Conservation (phyloP, 1,140 invertebrate genomes). For the Protaetia brevitarsis region DNA sequence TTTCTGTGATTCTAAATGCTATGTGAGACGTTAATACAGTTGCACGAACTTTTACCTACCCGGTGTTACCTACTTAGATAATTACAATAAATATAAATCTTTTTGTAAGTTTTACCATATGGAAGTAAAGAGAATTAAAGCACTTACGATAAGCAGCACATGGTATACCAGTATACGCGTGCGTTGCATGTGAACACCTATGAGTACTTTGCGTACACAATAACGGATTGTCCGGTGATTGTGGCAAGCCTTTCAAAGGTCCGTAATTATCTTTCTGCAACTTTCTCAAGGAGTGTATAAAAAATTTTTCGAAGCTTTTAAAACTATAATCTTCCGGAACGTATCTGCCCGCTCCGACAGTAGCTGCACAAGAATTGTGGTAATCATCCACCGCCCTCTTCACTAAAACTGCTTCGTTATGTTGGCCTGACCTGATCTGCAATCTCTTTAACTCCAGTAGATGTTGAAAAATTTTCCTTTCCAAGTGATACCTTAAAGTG, state of each 20-base stretch:
- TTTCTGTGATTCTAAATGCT: too few relatives aligned
- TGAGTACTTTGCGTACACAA: constrained; percentile 81
- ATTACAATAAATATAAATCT: too few relatives aligned
- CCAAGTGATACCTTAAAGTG: constrained; percentile 75
- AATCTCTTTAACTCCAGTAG: constrained; percentile 87
- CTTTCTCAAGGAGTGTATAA: constrained; percentile 82
- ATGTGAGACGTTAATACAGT: too few relatives aligned
- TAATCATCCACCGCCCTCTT: constrained; percentile 81
- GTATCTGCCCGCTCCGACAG: constrained; percentile 68
- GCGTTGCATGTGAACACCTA: constrained; percentile 82
- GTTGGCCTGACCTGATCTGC: constrained; percentile 84
- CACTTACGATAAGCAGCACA: constrained; percentile 79
- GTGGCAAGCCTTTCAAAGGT: constrained; percentile 61
- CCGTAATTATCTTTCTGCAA: constrained; percentile 67
- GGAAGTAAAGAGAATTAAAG: too few relatives aligned
- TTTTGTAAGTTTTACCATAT: neutral
- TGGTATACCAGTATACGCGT: constrained; percentile 85
- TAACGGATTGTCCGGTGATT: constrained; percentile 58
- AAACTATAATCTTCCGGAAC: constrained; percentile 71
- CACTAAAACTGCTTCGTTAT: constrained; percentile 85
- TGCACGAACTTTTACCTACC: too few relatives aligned
- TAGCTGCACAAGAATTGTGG: constrained; percentile 68
- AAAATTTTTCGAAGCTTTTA: constrained; percentile 85
- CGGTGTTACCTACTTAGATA: too few relatives aligned
- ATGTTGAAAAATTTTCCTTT: constrained; percentile 92